phyloP scores from a whole-genome alignment of 1,140 invertebrate species.

The Platyura marginata region DNA sequence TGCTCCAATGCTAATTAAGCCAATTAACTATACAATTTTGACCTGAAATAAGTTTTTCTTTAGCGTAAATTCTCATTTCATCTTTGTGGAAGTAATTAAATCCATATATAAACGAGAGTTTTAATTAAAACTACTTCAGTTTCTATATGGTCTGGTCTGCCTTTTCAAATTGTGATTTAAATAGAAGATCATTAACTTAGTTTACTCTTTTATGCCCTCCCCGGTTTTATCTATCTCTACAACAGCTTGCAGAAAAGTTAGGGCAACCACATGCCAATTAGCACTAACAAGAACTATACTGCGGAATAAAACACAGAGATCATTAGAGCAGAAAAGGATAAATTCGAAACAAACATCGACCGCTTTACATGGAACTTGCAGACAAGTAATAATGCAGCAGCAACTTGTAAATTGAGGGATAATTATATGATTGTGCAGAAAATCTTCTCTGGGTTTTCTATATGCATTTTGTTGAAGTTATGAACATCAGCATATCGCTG shows the following conservation, averaged over 20 bases:
- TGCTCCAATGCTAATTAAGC: neutral
- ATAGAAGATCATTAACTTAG: neutral
- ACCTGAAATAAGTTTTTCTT: neutral
- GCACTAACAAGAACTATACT: neutral
- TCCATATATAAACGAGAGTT: neutral
- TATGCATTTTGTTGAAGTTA: too few relatives aligned
- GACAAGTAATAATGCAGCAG: neutral
- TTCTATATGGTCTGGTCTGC: neutral
- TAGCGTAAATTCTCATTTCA: neutral
- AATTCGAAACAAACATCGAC: neutral
- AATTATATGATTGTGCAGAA: neutral
- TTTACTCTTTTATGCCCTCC: neutral
- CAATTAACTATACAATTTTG: neutral
- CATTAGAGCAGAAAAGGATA: neutral
- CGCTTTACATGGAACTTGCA: neutral
- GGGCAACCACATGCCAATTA: neutral
- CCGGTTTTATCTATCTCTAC: neutral
- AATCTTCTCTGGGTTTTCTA: too few relatives aligned
- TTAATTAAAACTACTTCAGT: neutral
- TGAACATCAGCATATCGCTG: too few relatives aligned
- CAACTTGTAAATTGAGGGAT: neutral
- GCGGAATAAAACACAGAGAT: neutral
- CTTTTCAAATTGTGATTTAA: neutral
- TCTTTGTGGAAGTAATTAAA: neutral
- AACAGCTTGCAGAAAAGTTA: neutral